Base-by-base conservation (phyloP, 2,113 vertebrate species). In the Megatriorchis doriae region DNA sequence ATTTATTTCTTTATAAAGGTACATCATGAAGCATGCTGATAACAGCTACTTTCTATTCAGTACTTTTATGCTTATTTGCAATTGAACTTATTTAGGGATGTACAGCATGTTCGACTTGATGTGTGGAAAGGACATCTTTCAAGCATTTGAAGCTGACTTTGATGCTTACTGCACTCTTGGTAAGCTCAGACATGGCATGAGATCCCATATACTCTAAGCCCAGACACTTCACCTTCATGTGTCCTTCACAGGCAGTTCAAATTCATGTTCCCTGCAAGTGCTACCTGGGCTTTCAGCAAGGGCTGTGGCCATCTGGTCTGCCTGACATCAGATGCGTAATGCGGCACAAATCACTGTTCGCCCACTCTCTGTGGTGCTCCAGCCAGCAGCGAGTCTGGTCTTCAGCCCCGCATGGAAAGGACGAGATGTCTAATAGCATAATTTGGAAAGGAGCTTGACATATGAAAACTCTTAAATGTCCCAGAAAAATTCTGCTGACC, bases 101-200 rank as follows among this genome's bases (percentile, higher is more conserved):
- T 45, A 43, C 47, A 81, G 74, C 9, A 22, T 0, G 0, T 72
- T 68, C 2, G 0, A 78, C 31, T 18, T 4, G 12, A 27, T 48
- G 32, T n/a, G 36, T 53, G 59, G 43, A 63, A 50, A 34, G 21
- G 21, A 18, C 10, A 59, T 40, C 21, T 65, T 66, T 47, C 19
- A 23, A 52, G 34, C 38, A 48, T 55, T 7, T 65, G 18, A 22
- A 36, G 40, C n/a, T 71, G 59, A 52, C 29, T 81, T 45, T 18
- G 16, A 19, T 45, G 62, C 52, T 63, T 32, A 14, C 23, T 29
- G 31, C 52, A 13, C 31, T 63, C 22, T 38, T 71, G 45, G 20
- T 22, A 42, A 31, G 18, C 14, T 71, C 71, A 79, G 36, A 38
- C 0, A 1, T 32, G 47, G 61, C 55, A 56, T 0, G 18, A 74